Evolutionary conservation across 2,888 invertebrate species (phyloP).

Genomic region (Noctua pronuba): DNA sequence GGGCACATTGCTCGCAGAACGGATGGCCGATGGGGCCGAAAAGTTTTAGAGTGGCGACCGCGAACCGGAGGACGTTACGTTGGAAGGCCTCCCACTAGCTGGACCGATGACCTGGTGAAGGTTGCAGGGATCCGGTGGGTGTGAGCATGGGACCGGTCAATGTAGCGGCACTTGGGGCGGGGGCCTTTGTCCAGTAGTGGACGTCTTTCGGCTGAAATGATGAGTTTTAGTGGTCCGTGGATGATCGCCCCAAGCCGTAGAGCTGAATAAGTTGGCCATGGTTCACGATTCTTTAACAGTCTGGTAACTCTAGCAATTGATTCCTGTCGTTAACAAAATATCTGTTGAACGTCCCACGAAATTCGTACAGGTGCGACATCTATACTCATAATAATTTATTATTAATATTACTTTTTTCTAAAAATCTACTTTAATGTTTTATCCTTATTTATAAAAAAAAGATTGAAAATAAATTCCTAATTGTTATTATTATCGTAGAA

Average conservation of each 20-base stretch:
- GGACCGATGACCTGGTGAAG: no score
- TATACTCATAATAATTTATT: slow-evolving; percentile 58
- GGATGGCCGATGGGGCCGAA: no score
- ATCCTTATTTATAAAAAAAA: slow-evolving; percentile 43
- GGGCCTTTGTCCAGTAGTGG: no score
- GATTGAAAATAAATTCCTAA: slow-evolving; percentile 47
- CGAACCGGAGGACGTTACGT: no score
- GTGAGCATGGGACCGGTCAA: no score
- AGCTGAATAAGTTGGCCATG: background rate
- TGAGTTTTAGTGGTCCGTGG: background rate
- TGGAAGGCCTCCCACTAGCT: no score
- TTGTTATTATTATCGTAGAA: slow-evolving; percentile 30
- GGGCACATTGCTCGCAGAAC: no score
- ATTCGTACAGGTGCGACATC: slow-evolving; percentile 48
- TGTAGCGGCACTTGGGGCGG: no score
- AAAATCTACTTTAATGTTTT: slow-evolving; percentile 35
- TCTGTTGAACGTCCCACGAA: slow-evolving; percentile 45
- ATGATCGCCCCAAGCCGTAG: background rate
- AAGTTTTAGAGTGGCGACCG: no score
- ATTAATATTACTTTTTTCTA: slow-evolving; percentile 35
- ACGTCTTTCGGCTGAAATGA: no score
- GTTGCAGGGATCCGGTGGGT: no score
- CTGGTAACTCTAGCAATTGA: background rate
- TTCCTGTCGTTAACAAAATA: slow-evolving; percentile 15
- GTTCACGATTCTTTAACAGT: background rate